Evolutionary conservation across 2,888 invertebrate species (phyloP).

Genomic region (Limnephilus marmoratus): DNA sequence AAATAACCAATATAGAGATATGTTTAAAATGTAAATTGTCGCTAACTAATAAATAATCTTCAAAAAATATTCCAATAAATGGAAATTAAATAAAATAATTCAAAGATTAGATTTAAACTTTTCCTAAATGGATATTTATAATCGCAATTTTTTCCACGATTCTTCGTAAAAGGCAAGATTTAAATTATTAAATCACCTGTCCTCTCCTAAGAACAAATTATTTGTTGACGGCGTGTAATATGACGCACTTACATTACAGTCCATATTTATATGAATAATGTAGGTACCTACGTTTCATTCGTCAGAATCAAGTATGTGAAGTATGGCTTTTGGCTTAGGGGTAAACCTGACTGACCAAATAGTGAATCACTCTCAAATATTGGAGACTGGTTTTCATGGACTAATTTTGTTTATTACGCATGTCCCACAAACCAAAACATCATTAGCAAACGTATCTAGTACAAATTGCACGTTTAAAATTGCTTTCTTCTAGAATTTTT

Average conservation of each 20-base stretch:
- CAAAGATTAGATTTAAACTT: too few species aligned
- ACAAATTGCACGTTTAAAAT: not conserved
- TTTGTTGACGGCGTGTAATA: not conserved
- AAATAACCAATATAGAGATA: too few species aligned
- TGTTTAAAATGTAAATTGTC: too few species aligned
- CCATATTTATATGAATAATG: not conserved
- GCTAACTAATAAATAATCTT: too few species aligned
- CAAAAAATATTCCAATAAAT: too few species aligned
- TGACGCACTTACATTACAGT: too few species aligned
- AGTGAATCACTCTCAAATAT: not conserved
- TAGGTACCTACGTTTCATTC: not conserved
- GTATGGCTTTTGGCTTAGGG: not conserved
- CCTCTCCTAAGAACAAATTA: not conserved
- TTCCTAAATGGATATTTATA: too few species aligned
- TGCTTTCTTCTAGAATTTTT: not conserved
- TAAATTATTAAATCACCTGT: not conserved
- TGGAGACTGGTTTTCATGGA: not conserved
- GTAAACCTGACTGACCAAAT: not conserved
- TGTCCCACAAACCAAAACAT: not conserved
- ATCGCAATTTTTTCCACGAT: not conserved
- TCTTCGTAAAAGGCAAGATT: not conserved
- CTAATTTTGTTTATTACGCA: not conserved
- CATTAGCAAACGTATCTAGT: not conserved
- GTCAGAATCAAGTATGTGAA: not conserved
- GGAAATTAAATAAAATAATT: too few species aligned